Percentiles rank a stretch among this genome's conserved stretches.
Conservation (phyloP, 2,797 vertebrate genomes). For the Sphenopsis melanotis region DNA sequence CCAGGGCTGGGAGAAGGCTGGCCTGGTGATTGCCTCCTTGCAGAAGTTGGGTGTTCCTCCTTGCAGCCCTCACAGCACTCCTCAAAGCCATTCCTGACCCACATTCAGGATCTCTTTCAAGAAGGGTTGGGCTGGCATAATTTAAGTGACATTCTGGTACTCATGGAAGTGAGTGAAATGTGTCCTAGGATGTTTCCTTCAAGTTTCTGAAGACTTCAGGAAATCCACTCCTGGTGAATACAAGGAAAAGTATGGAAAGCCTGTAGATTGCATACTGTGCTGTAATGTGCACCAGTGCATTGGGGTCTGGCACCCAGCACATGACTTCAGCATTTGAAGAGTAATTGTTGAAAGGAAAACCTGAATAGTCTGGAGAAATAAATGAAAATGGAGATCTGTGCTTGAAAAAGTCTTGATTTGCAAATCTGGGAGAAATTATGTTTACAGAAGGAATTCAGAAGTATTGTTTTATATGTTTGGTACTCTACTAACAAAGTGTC, state of each 20-base stretch:
- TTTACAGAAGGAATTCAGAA: background rate
- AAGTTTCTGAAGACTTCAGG: background rate
- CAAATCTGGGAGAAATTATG: background rate
- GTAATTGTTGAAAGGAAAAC: background rate
- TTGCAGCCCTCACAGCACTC: background rate
- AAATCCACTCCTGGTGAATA: background rate
- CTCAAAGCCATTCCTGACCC: background rate
- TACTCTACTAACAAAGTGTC: background rate
- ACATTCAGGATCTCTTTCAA: background rate
- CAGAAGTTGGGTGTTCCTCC: background rate
- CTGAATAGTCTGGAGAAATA: background rate
- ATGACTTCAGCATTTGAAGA: background rate
- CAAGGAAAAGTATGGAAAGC: background rate
- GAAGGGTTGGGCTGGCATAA: background rate
- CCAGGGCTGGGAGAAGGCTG: rapidly evolving
- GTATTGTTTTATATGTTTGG: background rate
- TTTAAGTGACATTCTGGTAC: background rate
- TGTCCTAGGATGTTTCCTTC: background rate
- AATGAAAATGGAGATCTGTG: background rate
- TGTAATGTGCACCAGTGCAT: rapidly evolving
- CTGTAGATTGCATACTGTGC: background rate
- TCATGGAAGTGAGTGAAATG: background rate
- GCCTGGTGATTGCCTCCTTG: background rate
- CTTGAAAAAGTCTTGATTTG: background rate
- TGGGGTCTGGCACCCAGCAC: background rate